Base-by-base conservation (phyloP, 2,113 vertebrate genomes). In the Elachura formosa region DNA sequence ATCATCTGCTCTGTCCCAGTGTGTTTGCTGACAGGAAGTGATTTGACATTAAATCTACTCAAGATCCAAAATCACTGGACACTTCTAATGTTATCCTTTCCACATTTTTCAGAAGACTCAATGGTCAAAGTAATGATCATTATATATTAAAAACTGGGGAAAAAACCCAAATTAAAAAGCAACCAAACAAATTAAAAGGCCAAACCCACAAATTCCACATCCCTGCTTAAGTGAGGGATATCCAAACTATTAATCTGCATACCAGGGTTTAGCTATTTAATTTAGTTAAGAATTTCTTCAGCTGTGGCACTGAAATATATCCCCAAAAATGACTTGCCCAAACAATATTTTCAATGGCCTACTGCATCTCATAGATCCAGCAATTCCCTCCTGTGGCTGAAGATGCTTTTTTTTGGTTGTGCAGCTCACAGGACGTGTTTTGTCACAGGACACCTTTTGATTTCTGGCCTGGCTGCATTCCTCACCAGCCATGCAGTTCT, bases 381-480 rank as follows among this genome's bases (percentile, higher is more conserved):
- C 61, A 59, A 9, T 64, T 63, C 31, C 36, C 12, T 75, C 45
- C 17, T 46, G 41, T 21, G 54, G 22, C 24, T 36, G 55, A 84
- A 51, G 75, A 51, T 73, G 64, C 8, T 96, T 89, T 40, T 22
- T 64, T 79, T 49, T 0, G 1, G n/a, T 78, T 78, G 81, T 78
- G 45, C 61, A 91, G 61, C 56, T 86, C 21, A 0, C 29, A 43
- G 36, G 41, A 41, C 78, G 84, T 19, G 15, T 89, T 78, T 56
- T 64, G 31, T 84, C 18, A 0, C 26, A 43, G 36, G 29, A 54
- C 46, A 87, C 28, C 40, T 87, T 81, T 64, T 75, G 25, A 19
- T 87, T 84, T 76, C 87, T 89, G 43, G 64, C 88, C 81, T 77
- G 46, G 73, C 89, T 61, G 46, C 93, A 76, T 92, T 93, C 87